Conservation (phyloP, 2,888 invertebrate genomes). For the Dexiosoma caninum region DNA sequence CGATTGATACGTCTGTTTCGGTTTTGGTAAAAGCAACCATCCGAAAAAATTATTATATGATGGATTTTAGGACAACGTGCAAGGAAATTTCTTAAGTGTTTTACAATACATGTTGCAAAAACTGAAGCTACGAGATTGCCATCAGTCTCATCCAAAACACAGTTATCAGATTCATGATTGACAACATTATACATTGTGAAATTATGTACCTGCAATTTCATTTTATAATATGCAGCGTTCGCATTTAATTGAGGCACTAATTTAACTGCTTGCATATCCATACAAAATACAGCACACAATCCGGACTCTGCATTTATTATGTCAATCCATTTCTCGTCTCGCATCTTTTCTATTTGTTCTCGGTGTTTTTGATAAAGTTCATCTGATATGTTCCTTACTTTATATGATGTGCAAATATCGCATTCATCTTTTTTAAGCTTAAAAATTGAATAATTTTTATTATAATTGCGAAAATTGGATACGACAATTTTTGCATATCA, state of each 20-base stretch:
- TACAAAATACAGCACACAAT: background rate
- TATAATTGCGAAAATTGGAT: too few relatives aligned
- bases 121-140: background rate
- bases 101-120: background rate
- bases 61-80: background rate
- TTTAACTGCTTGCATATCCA: background rate
- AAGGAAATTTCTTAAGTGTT: constrained; percentile 1
- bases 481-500: too few relatives aligned
- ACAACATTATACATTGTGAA: background rate
- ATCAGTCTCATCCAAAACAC: background rate
- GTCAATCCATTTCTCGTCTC: too few relatives aligned
- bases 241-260: background rate
- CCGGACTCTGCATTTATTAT: constrained; percentile 1
- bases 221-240: constrained; percentile 1
- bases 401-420: too few relatives aligned
- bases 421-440: too few relatives aligned
- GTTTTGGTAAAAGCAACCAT: constrained; percentile 1
- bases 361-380: too few relatives aligned
- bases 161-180: background rate
- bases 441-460: too few relatives aligned
- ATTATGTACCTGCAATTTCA: constrained; percentile 1
- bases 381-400: too few relatives aligned
- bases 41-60: constrained; percentile 1
- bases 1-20: background rate
- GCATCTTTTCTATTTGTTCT: too few relatives aligned